phyloP scores from a whole-genome alignment of 2,113 vertebrate genomes.

The Pseudorhombus dupliciocellatus region DNA sequence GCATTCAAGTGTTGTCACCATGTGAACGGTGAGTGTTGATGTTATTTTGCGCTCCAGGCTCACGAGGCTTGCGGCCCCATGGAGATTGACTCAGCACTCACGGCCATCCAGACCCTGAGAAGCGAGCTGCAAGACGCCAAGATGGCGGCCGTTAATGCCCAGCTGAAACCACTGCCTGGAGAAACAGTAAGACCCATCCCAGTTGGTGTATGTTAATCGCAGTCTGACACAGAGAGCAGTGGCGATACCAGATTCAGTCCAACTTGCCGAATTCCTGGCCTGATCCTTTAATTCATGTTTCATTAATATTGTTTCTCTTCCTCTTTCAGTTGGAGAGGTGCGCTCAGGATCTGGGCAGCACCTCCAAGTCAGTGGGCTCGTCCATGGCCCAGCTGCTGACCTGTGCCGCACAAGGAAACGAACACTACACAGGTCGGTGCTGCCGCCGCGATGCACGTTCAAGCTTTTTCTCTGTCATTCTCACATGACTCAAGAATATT shows the following conservation, averaged over 20 bases:
- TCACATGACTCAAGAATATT: no score
- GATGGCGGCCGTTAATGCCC: conserved; percentile 86
- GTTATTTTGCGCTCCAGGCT: conserved; percentile 80
- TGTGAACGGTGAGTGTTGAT: no score
- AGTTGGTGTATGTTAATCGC: background rate
- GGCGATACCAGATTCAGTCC: background rate
- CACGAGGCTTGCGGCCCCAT: conserved; percentile 98
- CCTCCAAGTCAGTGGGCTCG: conserved; percentile 96
- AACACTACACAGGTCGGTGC: conserved; percentile 94
- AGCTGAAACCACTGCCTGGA: conserved; percentile 95
- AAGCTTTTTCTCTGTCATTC: no score
- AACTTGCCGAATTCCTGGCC: background rate
- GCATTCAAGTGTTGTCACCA: no score
- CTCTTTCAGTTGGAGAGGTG: conserved; percentile 91
- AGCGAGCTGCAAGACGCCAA: conserved; percentile 95
- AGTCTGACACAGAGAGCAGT: background rate
- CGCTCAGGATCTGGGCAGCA: conserved; percentile 96
- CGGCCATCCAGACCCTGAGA: conserved; percentile 91
- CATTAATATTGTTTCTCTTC: no score
- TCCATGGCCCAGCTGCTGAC: conserved; percentile 98
- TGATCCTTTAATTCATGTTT: background rate
- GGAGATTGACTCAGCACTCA: conserved; percentile 97
- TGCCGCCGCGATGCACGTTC: background rate
- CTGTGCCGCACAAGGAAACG: conserved; percentile 96
- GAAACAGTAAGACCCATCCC: conserved; percentile 85